phyloP scores from a whole-genome alignment of 2,888 invertebrate genomes.

The Poecilobothrus nobilitatus region DNA sequence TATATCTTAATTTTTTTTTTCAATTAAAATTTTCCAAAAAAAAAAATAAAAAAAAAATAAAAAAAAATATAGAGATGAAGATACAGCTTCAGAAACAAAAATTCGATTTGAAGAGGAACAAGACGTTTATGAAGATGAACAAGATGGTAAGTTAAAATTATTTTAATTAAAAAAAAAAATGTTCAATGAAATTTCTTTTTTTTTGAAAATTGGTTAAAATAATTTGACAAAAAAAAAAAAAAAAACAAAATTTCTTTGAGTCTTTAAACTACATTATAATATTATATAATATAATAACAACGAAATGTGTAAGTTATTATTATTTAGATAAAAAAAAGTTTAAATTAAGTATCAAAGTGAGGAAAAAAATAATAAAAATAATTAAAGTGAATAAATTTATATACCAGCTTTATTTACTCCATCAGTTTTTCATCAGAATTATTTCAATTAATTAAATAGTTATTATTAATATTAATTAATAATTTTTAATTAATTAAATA shows the following conservation, averaged over 20 bases:
- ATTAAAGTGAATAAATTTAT: too few species aligned
- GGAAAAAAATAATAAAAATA: too few species aligned
- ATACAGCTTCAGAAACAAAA: constrained; percentile 62
- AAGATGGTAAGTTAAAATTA: constrained; percentile 46
- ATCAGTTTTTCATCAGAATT: too few species aligned
- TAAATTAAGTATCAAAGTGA: too few species aligned
- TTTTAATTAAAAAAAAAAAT: constrained; percentile 13
- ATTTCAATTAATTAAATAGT: too few species aligned
- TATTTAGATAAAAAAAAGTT: too few species aligned
- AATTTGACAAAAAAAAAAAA: constrained; percentile 5
- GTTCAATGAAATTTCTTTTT: constrained; percentile 12
- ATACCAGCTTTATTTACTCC: too few species aligned
- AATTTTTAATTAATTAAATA: too few species aligned
- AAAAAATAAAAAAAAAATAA: too few species aligned
- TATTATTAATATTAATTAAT: too few species aligned
- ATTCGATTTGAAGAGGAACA: constrained; percentile 57
- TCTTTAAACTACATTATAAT: not conserved
- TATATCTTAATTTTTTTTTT: constrained; percentile 41
- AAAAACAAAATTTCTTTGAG: not conserved
- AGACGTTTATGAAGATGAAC: constrained; percentile 49
- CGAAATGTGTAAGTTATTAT: too few species aligned
- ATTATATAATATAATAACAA: constrained; percentile 8
- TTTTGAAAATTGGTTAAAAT: not conserved
- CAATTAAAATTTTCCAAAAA: not conserved
- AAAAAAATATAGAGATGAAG: constrained; percentile 51